phyloP scores from a whole-genome alignment of 1,140 invertebrate species.

The Trialeurodes vaporariorum region DNA sequence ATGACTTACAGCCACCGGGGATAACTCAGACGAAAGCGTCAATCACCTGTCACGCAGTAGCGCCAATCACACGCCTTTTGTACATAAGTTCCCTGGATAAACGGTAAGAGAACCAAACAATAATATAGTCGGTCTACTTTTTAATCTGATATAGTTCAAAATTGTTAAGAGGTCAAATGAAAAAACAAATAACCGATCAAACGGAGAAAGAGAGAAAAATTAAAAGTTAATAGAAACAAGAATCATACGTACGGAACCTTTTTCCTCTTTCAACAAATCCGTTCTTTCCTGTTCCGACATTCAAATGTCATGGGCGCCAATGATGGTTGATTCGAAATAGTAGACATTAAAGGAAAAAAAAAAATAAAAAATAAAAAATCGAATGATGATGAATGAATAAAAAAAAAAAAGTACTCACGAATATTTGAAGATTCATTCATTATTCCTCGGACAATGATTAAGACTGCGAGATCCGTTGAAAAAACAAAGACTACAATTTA shows the following conservation, averaged over 20 bases:
- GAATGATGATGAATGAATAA: neutral
- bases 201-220: too few relatives aligned
- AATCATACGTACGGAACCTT: neutral
- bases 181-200: neutral
- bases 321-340: neutral
- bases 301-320: too few relatives aligned
- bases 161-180: neutral
- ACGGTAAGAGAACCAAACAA: neutral
- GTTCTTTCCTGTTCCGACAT: neutral
- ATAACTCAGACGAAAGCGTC: neutral
- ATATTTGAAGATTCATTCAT: neutral
- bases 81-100: neutral
- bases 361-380: neutral
- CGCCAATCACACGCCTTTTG: neutral
- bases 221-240: neutral
- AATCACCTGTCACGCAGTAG: neutral
- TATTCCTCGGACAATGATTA: too few relatives aligned
- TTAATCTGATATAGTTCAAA: conserved; percentile 1
- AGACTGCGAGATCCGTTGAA: too few relatives aligned
- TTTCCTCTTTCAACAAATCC: neutral
- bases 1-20: neutral
- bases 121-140: neutral
- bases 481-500: too few relatives aligned
- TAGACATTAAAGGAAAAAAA: neutral
- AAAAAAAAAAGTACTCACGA: neutral